Evolutionary conservation across 2,888 invertebrate genomes (phyloP).

Genomic region (Sarcophaga variegata): DNA sequence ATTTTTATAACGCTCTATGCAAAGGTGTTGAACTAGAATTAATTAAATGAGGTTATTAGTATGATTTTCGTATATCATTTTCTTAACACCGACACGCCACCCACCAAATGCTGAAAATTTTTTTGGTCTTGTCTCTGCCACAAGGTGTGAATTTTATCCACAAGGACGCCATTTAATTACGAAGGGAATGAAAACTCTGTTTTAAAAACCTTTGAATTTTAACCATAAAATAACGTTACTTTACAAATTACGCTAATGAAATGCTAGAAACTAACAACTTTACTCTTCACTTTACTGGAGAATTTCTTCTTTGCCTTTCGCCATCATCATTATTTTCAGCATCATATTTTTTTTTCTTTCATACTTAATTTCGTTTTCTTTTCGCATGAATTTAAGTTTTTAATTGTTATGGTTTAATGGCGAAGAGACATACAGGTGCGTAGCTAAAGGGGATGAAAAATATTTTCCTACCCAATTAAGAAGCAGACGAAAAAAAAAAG

Average conservation of each 20-base stretch:
- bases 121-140: not conserved
- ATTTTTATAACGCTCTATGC: slow-evolving; percentile 6
- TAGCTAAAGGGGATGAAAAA: too few species aligned
- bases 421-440: not conserved
- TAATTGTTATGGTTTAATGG: not conserved
- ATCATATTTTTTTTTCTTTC: not conserved
- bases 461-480: too few species aligned
- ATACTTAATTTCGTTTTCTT: slow-evolving; percentile 49
- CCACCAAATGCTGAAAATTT: not conserved
- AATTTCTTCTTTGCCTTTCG: not conserved
- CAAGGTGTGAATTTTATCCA: not conserved
- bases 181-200: not conserved
- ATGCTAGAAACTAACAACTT: slow-evolving; percentile 59
- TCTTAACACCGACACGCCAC: not conserved
- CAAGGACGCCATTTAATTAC: slow-evolving; percentile 18
- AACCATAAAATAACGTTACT: slow-evolving; percentile 52
- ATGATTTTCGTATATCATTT: slow-evolving; percentile 51
- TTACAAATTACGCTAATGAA: slow-evolving; percentile 73
- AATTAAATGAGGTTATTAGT: slow-evolving; percentile 69
- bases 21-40: slow-evolving; percentile 69
- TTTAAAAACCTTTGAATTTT: slow-evolving; percentile 27
- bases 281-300: not conserved
- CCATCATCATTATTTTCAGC: slow-evolving; percentile 17
- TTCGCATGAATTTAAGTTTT: slow-evolving; percentile 12
- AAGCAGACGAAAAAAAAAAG: too few species aligned